Evolutionary conservation across 2,113 vertebrate species (phyloP), one percentile per base, ranked within the genome.

Genomic region (Myocastor coypus): DNA sequence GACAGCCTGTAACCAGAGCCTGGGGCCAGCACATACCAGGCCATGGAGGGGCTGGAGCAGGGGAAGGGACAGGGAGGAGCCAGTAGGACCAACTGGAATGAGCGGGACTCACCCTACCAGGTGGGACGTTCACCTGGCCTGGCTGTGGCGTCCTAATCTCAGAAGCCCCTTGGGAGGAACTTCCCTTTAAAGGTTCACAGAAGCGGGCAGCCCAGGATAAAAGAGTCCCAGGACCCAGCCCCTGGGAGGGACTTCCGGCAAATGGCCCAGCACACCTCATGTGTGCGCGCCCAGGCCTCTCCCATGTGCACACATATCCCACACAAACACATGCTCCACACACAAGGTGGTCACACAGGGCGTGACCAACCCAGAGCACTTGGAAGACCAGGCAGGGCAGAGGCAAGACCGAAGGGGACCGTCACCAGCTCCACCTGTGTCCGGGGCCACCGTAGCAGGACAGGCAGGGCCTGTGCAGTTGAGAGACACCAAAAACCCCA

Each of bases 51-150:
- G 59, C 14, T 1, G 0, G 22, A 13, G 71, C 26, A 34, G 32
- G 64, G 20, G 50, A 17, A 0, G 0, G 8, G 69, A 14, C 1
- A 0, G 0, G 57, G 75, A 82, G 0, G 20, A 5, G 10, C 42
- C 68, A 3, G 30, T 11, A 37, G 4, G 0, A 1, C 34, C 28
- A n/a, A n/a, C n/a, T n/a, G 32, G 46, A 2, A 34, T 24, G 1
- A 1, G n/a, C 40, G 12, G 0, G 6, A 46, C 77, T 46, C 5
- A 26, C 6, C 1, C 16, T 20, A 2, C 7, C 46, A 8, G 2
- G 17, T 30, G 40, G 40, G 71, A 37, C 26, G 3, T 28, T 20
- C 8, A 5, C 16, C 17, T 10, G 9, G 34, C 63, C 69, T 55
- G 34, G 30, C 42, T 17, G 6, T 28, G 32, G 2, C 6, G 24